Percentiles rank a stretch among this genome's conserved stretches.
Conservation (phyloP, 2,113 vertebrate species). For the Smithornis capensis region DNA sequence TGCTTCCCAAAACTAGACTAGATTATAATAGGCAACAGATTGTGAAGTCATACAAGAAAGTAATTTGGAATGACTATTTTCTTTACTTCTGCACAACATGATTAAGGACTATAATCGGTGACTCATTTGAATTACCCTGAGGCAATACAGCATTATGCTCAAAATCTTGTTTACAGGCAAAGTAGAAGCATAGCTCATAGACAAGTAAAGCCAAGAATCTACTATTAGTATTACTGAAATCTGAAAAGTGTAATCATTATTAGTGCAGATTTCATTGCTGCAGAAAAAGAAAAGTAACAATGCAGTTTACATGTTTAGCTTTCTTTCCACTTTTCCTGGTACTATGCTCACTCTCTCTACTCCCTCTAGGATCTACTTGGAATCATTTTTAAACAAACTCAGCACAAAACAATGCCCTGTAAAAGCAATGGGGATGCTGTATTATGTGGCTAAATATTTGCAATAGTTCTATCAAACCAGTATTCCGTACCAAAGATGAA, state of each 20-base stretch:
- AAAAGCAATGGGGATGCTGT: background rate
- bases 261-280: background rate
- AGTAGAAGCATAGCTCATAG: background rate
- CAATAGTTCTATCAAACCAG: background rate
- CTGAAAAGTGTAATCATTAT: background rate
- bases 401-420: background rate
- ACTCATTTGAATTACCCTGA: conserved; percentile 14
- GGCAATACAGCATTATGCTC: background rate
- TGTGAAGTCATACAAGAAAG: background rate
- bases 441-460: background rate
- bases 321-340: background rate
- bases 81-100: background rate
- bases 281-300: background rate
- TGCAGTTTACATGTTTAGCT: background rate
- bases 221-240: background rate
- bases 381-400: background rate
- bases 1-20: background rate
- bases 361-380: background rate
- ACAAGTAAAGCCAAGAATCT: background rate
- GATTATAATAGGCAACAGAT: conserved; percentile 3
- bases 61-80: background rate
- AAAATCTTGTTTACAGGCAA: background rate
- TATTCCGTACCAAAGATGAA: background rate
- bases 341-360: background rate
- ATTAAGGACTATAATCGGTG: background rate